Base-by-base conservation (phyloP, 2,797 vertebrate genomes). In the Coregonus ussuriensis region DNA sequence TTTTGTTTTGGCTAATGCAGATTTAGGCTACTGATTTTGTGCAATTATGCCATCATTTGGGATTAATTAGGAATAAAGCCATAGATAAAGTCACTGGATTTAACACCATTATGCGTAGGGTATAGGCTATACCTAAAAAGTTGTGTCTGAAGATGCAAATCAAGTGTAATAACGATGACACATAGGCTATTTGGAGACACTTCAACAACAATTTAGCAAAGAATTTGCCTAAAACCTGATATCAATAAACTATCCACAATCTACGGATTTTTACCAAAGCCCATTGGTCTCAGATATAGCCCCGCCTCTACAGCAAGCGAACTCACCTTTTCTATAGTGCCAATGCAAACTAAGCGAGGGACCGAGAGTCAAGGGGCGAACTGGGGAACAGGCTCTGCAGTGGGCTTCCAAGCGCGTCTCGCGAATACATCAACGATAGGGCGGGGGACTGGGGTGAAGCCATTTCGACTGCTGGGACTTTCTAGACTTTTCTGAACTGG, bases 251-350 rank as follows among this genome's bases (percentile, higher is more conserved):
- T 18, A 35, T 68, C 13, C 66, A 37, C 33, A 41, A 47, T 35
- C 7, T 35, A 53, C 82, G 81, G 65, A 89, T 82, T 93, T 94
- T 93, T 82, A 77, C 86, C 84, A 75, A 78, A 88, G 80, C 88
- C 93, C 93, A 91, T 94, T 85, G 81, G 11, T 85, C 81, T 83
- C 47, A 79, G 88, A 88, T 11, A 76, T 85, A 83, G 89, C 93
- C 84, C 93, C 94, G 90, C 93, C 94, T 86, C 86, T 91, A 89
- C 90, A 82, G 73, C 89, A 72, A 93, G 81, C 83, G 82, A 87
- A 86, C 90, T 89, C 91, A 91, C 88, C 91, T 87, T 86, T 85
- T 86, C 77, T 83, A 84, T 75, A 89, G 63, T 81, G 82, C 74
- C 89, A 81, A 81, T 74, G 88, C 84, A 89, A 87, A 89, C 91